Evolutionary conservation across 1,140 invertebrate genomes (phyloP).

Genomic region (Aricia agestis): DNA sequence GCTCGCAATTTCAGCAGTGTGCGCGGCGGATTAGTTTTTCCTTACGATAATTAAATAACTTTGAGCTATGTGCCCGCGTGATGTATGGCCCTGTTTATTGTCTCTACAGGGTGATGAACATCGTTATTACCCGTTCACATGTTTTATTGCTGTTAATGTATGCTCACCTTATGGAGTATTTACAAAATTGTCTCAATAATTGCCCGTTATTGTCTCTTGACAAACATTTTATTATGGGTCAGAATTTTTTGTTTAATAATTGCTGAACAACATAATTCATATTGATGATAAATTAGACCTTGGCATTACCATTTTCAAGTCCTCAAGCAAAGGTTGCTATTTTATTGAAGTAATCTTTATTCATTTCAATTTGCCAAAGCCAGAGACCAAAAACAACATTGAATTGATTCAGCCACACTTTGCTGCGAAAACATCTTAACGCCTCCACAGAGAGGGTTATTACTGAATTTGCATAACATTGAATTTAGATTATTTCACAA

Average conservation of each 20-base stretch:
- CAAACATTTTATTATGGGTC: too few species aligned
- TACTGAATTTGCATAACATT: constrained; percentile 58
- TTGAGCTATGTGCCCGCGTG: constrained; percentile 67
- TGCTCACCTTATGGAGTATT: too few species aligned
- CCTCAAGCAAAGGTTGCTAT: constrained; percentile 21
- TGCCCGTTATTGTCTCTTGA: neutral
- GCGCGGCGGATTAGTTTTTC: constrained; percentile 71
- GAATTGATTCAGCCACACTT: constrained; percentile 46
- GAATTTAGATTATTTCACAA: constrained; percentile 39
- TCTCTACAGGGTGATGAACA: constrained; percentile 42
- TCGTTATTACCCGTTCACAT: constrained; percentile 37
- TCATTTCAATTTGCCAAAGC: constrained; percentile 56
- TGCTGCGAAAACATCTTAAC: constrained; percentile 64
- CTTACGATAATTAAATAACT: constrained; percentile 74
- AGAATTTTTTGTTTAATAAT: too few species aligned
- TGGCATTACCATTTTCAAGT: neutral
- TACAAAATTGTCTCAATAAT: neutral
- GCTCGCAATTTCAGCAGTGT: constrained; percentile 66
- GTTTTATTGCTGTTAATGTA: constrained; percentile 30
- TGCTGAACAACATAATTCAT: too few species aligned
- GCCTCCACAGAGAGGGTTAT: constrained; percentile 46
- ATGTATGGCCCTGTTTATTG: constrained; percentile 71
- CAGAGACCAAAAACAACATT: constrained; percentile 51
- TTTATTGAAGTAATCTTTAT: constrained; percentile 46
- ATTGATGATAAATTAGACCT: too few species aligned